Percentiles rank a stretch among this genome's conserved stretches.
Conservation (phyloP, 1,140 invertebrate species). For the Caerostris darwini region DNA sequence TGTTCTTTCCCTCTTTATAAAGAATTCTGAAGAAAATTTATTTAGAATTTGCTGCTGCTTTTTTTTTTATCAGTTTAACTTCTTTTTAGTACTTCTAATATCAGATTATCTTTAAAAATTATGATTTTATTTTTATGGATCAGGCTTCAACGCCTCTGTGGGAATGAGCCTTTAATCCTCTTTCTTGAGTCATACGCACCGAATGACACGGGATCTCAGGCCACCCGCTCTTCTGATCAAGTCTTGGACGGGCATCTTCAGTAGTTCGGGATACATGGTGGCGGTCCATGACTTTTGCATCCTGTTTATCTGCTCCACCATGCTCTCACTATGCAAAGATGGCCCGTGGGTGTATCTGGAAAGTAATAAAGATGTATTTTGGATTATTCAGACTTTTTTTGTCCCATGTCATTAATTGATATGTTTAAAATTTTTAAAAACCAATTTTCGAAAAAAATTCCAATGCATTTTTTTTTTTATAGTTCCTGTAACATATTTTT, state of each 20-base stretch:
- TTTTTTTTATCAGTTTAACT: no score
- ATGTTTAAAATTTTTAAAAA: neutral
- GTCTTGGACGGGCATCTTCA: conserved; percentile 79
- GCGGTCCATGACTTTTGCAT: conserved; percentile 83
- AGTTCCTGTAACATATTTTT: no score
- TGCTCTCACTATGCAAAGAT: neutral
- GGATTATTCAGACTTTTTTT: neutral
- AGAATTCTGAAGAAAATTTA: no score
- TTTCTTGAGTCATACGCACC: no score
- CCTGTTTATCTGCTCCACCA: conserved; percentile 82
- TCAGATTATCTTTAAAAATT: no score
- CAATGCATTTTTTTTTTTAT: no score
- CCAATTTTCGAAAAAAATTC: neutral
- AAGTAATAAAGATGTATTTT: neutral
- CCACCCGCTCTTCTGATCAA: conserved; percentile 81
- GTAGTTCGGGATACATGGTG: conserved; percentile 81
- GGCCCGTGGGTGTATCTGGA: conserved; percentile 77
- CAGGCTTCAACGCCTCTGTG: no score
- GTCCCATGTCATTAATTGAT: neutral
- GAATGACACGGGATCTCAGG: conserved; percentile 79
- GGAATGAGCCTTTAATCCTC: no score
- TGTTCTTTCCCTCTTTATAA: no score
- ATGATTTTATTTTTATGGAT: no score
- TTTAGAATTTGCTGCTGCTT: no score
- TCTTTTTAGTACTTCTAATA: no score